phyloP scores from a whole-genome alignment of 2,888 invertebrate genomes.

The Mythimna albipuncta region DNA sequence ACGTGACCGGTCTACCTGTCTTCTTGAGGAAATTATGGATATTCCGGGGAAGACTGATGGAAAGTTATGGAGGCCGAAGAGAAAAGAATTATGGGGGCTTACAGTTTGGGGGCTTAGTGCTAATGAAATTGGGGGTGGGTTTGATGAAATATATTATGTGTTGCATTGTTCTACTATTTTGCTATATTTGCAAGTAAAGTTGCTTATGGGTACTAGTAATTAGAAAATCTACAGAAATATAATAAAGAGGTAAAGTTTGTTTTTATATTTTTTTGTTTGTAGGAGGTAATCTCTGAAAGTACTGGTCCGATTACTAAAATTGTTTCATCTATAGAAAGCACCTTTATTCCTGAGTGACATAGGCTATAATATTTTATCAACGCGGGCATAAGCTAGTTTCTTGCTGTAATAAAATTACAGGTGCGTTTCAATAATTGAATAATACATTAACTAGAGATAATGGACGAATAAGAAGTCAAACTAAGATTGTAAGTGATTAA shows the following conservation, averaged over 20 bases:
- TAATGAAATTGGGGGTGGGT: conserved; percentile 25
- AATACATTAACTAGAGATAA: too few relatives aligned
- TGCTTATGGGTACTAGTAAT: neutral
- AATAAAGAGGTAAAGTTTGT: neutral
- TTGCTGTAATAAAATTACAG: neutral
- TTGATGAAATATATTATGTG: neutral
- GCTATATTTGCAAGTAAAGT: neutral
- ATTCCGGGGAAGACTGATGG: conserved; percentile 35
- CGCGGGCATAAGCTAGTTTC: neutral
- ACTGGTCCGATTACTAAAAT: too few relatives aligned
- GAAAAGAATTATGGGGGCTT: conserved; percentile 34
- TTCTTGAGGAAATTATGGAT: conserved; percentile 44
- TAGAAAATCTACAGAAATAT: neutral
- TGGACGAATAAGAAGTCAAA: too few relatives aligned
- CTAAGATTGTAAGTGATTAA: too few relatives aligned
- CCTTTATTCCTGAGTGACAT: too few relatives aligned
- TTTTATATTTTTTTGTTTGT: too few relatives aligned
- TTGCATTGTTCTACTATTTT: neutral
- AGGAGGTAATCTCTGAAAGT: too few relatives aligned
- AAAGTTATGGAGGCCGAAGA: conserved; percentile 34
- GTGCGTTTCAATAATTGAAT: too few relatives aligned
- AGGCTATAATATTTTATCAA: too few relatives aligned
- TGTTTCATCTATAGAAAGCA: too few relatives aligned
- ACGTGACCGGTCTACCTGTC: conserved; percentile 58
- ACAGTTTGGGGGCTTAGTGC: conserved; percentile 2